These are phyloP conservation scores for Pterophyllum scalare DNA, from an alignment of 2,113 vertebrate species.

Conservation along the genomic window DNA sequence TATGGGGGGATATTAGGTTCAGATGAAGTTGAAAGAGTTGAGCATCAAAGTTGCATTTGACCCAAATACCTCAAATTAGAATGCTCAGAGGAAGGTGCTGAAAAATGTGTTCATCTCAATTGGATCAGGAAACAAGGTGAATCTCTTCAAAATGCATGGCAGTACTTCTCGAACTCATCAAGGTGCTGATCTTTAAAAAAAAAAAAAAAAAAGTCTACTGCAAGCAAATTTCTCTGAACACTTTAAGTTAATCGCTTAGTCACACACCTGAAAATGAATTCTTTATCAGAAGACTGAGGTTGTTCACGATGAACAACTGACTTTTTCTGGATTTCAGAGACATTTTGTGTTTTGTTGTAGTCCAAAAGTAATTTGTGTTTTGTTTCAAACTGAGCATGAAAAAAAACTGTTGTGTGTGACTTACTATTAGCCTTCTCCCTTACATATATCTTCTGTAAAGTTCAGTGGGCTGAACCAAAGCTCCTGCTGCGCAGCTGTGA, in stretches of 20 bases:
- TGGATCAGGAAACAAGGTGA: not conserved
- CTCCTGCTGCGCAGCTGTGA: not conserved
- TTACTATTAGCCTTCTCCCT: not conserved
- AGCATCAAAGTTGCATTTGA: slow-evolving; percentile 29
- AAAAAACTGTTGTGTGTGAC: not conserved
- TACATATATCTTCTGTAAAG: not conserved
- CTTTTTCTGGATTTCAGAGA: not conserved
- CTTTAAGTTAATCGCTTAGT: not conserved
- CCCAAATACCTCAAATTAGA: slow-evolving; percentile 25
- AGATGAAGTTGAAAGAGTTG: slow-evolving; percentile 31
- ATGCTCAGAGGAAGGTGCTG: not conserved
- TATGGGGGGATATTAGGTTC: not conserved
- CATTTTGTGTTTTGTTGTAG: too few relatives aligned
- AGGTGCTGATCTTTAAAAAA: not conserved
- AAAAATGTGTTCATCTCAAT: slow-evolving; percentile 4
- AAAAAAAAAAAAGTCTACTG: not conserved
- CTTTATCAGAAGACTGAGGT: not conserved
- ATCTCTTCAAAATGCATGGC: not conserved
- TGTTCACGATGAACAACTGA: not conserved
- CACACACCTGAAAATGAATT: not conserved
- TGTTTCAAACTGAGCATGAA: too few relatives aligned
- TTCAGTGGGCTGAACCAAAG: not conserved
- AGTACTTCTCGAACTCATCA: not conserved
- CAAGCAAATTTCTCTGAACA: not conserved
- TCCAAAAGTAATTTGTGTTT: not conserved